These are phyloP conservation scores for Ferdinandea cuprea DNA, from an alignment of 2,888 invertebrate genomes.

Conservation along the genomic window DNA sequence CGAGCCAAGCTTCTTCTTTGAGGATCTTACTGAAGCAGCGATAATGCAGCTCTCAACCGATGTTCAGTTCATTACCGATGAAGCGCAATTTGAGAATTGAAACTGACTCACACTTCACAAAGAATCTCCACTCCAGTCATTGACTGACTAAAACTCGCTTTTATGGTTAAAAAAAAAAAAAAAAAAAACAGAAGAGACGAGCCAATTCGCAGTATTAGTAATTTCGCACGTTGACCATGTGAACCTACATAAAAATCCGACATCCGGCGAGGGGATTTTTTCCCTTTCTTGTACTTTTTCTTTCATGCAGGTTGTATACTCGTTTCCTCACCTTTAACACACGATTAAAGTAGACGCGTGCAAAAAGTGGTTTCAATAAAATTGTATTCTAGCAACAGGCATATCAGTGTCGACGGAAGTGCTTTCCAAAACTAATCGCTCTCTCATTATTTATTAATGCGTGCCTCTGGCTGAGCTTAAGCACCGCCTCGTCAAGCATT, in stretches of 20 bases:
- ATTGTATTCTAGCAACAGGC: constrained; percentile 37
- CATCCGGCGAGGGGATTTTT: constrained; percentile 69
- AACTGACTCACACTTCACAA: neutral
- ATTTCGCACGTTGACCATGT: constrained; percentile 8
- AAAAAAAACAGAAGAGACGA: constrained; percentile 11
- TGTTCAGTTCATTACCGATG: neutral
- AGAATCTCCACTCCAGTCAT: constrained; percentile 13
- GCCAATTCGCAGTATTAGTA: constrained; percentile 24
- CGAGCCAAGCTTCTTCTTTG: too few relatives aligned
- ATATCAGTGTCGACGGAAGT: constrained; percentile 34
- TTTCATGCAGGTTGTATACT: constrained; percentile 54
- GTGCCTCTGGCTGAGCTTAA: too few relatives aligned
- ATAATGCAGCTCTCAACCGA: neutral
- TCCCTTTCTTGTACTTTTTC: constrained; percentile 15
- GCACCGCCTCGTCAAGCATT: neutral
- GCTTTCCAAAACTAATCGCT: constrained; percentile 4
- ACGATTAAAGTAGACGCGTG: constrained; percentile 26
- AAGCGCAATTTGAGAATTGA: neutral
- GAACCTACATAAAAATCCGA: constrained; percentile 51
- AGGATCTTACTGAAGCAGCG: neutral
- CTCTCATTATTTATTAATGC: too few relatives aligned
- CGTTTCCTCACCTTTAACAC: constrained; percentile 68
- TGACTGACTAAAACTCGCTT: constrained; percentile 37
- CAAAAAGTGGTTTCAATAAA: constrained; percentile 45
- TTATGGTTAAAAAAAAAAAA: too few relatives aligned